phyloP scores from a whole-genome alignment of 2,888 invertebrate species.

The Mimachlamys varia region DNA sequence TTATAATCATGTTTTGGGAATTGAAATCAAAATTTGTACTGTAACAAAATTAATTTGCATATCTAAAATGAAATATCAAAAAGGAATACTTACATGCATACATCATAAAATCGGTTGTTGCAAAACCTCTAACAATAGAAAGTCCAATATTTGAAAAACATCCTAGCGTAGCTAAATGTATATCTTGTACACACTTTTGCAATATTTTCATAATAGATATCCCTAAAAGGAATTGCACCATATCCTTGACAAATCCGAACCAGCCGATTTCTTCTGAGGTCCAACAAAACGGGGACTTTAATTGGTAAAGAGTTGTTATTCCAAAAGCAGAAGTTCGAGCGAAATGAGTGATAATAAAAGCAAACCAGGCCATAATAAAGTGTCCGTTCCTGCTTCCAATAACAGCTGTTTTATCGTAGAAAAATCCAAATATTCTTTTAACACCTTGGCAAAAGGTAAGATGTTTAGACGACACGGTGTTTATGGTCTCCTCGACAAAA shows the following conservation, averaged over 20 bases:
- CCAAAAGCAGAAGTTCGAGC: background rate
- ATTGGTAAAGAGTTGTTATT: background rate
- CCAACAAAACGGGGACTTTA: background rate
- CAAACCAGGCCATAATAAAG: background rate
- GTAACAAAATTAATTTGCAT: too few species aligned
- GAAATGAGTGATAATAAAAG: background rate
- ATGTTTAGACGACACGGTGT: background rate
- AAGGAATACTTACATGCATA: background rate
- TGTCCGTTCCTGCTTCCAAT: background rate
- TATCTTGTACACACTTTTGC: background rate
- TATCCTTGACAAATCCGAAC: background rate
- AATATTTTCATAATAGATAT: background rate
- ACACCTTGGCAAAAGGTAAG: background rate
- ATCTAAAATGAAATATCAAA: too few species aligned
- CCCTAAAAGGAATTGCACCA: background rate
- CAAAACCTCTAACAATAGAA: background rate
- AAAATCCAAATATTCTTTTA: slow-evolving; percentile 22
- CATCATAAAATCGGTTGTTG: background rate
- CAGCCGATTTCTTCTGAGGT: background rate
- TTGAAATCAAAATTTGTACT: too few species aligned
- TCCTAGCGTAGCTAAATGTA: background rate
- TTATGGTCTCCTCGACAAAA: background rate
- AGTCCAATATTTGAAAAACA: background rate
- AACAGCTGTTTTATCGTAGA: background rate
- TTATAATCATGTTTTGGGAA: too few species aligned